A percentile compares a stretch with the other conserved stretches of the same genome.
These are phyloP conservation scores for Oedothorax gibbosus DNA, from an alignment of 1,140 invertebrate genomes.

Conservation along the genomic window DNA sequence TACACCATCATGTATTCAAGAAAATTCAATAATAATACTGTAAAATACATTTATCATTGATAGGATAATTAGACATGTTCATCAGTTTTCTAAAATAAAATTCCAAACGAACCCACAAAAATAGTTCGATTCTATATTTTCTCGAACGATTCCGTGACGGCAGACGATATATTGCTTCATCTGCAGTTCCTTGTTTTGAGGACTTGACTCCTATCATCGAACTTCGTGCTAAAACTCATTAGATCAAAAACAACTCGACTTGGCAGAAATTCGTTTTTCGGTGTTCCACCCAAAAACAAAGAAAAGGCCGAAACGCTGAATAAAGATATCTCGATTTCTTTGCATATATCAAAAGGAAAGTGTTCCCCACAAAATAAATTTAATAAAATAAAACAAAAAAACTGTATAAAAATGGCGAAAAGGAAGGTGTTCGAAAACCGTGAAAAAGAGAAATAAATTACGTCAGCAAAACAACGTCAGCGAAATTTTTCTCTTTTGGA, in stretches of 20 bases:
- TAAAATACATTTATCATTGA: too few relatives aligned
- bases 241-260: conserved; percentile 44
- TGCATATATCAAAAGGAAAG: conserved; percentile 34
- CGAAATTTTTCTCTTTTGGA: conserved; percentile 28
- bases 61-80: too few relatives aligned
- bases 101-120: too few relatives aligned
- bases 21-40: too few relatives aligned
- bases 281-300: neutral
- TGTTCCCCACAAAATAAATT: neutral
- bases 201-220: too few relatives aligned
- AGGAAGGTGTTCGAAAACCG: conserved; percentile 43
- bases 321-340: conserved; percentile 43
- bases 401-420: neutral
- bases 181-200: too few relatives aligned
- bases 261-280: conserved; percentile 30
- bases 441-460: conserved; percentile 53
- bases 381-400: neutral
- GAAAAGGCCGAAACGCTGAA: conserved; percentile 28
- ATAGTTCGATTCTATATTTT: too few relatives aligned
- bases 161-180: too few relatives aligned
- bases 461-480: conserved; percentile 57
- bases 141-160: too few relatives aligned
- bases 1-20: too few relatives aligned
- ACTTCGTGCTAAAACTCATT: conserved; percentile 37
- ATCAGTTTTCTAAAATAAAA: too few relatives aligned